Conservation (phyloP, 2,797 vertebrate genomes). For the Mormyrops attenuatus region DNA sequence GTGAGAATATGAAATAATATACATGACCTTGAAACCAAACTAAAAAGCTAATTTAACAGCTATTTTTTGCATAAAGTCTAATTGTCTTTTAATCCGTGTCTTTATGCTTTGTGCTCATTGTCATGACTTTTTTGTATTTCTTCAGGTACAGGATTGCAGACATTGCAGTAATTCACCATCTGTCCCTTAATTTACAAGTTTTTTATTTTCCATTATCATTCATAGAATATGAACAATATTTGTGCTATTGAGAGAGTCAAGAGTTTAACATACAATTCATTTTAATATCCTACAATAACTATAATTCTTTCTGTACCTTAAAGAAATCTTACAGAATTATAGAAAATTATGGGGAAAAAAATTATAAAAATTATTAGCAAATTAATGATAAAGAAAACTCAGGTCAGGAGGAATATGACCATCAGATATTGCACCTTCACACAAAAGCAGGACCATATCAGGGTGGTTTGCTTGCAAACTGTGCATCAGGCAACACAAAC, state of each 20-base stretch:
- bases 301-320: background rate
- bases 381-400: background rate
- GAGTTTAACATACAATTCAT: background rate
- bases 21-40: background rate
- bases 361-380: background rate
- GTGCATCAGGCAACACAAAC: background rate
- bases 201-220: background rate
- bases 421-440: background rate
- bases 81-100: background rate
- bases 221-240: background rate
- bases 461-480: background rate
- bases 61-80: background rate
- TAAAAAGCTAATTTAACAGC: background rate
- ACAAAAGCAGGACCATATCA: background rate
- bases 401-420: background rate
- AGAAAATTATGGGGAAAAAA: background rate
- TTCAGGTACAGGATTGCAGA: background rate
- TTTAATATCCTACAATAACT: background rate
- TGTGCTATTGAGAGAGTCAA: background rate
- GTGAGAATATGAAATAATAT: background rate
- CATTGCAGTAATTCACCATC: background rate
- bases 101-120: background rate
- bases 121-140: background rate
- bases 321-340: background rate
- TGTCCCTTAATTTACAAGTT: background rate